Base-by-base conservation (phyloP, 2,797 vertebrate genomes). In the Neosalanx taihuensis region DNA sequence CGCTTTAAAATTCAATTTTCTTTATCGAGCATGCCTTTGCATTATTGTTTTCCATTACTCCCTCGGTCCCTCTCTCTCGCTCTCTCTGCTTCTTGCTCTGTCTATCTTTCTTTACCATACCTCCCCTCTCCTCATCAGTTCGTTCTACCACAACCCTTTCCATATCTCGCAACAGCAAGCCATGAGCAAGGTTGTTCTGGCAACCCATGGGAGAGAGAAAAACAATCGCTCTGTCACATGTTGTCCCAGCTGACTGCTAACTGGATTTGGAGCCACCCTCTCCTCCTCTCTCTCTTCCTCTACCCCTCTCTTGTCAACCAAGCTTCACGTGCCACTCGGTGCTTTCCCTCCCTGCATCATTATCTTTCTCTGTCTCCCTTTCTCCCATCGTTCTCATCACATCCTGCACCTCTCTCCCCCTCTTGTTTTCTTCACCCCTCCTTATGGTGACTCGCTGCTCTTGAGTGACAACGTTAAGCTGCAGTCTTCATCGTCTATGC, bases 41-140 rank as follows among this genome's bases (percentile, higher is more conserved):
- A n/a, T 87, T 88, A 86, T 80, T 87, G 77, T 79, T 86, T 86
- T 76, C 73, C 77, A 84, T 83, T 81, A 70, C 23, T 30, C 67
- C 35, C 69, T 70, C 33, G 3, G 7, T 64, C 72, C 69, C 60
- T 31, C 63, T 71, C 59, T 60, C 69, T 31, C 41, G 20, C 7
- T 18, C 66, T 68, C 46, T 29, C n/a, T 68, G 23, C n/a, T 57
- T 57, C 53, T 7, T 41, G 49, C 70, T 64, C 64, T 29, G 46
- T 46, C 64, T 60, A 61, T 41, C 37, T 41, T 3, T 62, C 60
- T 64, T 62, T 60, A 72, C 20, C 17, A 60, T 46, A n/a, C 72
- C 59, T 68, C 26, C 60, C 29, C 5, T n/a, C 51, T 57, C 51
- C 53, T 26, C n/a, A 51, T 35, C 18, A n/a, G 63, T 15, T 30